Base-by-base conservation (phyloP, 2,797 vertebrate species). In the Sebastes cheni region DNA sequence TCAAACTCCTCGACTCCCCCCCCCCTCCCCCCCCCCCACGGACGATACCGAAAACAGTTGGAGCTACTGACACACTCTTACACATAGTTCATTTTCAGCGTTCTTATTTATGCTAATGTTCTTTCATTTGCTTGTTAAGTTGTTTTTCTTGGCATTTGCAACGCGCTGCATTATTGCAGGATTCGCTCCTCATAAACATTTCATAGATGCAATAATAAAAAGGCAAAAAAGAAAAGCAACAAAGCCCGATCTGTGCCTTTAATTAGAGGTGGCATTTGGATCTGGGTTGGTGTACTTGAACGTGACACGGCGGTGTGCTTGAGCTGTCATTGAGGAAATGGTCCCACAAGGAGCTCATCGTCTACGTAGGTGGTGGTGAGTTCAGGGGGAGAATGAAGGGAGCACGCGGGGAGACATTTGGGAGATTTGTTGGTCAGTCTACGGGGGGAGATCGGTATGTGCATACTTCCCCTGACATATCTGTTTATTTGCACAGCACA, bases 401-500 rank as follows among this genome's bases (percentile, higher is more conserved):
- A 62, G 73, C 65, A 72, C 8, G 25, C 13, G 8, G 82, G 79
- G 83, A 77, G 76, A 74, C 61, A 71, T 90, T 86, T 34, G 76
- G 67, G 81, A 71, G 80, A 84, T 82, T 75, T 80, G 77, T 66
- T 12, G 39, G 72, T 75, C 29, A 52, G 79, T 67, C 61, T 74
- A 46, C 80, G 30, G 65, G 67, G 77, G 67, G 69, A 73, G 69
- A 74, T 55, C 50, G 72, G 85, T 86, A 90, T 91, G 89, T 82
- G 86, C 90, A 92, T 79, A 86, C 91, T 94, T 95, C 93, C 92
- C 82, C 83, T 90, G 75, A 92, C 83, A 86, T 89, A 87, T 91
- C 77, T 92, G 94, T 94, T 96, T 95, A 95, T 96, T 96, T 95
- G 93, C 94, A 92, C 94, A 95, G 91, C 80, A 52, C 56, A 92